These are phyloP conservation scores for Ptychadena robeensis DNA, from an alignment of 2,797 vertebrate genomes.

Conservation along the genomic window DNA sequence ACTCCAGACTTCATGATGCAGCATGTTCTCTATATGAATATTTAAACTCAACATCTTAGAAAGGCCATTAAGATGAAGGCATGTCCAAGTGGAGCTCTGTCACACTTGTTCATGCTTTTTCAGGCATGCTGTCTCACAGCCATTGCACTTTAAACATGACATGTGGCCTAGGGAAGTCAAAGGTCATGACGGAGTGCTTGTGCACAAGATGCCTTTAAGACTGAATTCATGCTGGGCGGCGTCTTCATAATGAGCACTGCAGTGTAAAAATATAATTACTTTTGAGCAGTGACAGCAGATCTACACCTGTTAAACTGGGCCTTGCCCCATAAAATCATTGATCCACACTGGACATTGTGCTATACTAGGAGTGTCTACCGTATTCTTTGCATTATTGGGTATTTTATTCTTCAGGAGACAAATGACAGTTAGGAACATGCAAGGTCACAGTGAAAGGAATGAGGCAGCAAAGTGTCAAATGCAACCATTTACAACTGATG, in stretches of 20 bases:
- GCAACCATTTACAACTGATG: background rate
- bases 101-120: background rate
- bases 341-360: background rate
- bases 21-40: background rate
- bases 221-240: background rate
- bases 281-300: background rate
- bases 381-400: too few relatives aligned
- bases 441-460: background rate
- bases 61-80: background rate
- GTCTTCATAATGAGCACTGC: constrained; percentile 3
- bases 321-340: background rate
- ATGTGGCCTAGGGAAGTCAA: background rate
- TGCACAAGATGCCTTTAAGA: background rate
- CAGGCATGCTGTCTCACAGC: constrained; percentile 5
- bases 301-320: background rate
- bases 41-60: background rate
- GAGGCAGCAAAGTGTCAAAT: background rate
- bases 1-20: background rate
- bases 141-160: background rate
- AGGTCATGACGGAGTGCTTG: background rate
- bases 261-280: background rate
- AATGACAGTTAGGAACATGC: background rate
- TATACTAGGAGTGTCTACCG: too few relatives aligned
- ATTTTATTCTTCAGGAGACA: background rate
- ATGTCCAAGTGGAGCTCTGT: background rate